Conservation (phyloP, 2,888 invertebrate genomes). For the Odontothrips loti region DNA sequence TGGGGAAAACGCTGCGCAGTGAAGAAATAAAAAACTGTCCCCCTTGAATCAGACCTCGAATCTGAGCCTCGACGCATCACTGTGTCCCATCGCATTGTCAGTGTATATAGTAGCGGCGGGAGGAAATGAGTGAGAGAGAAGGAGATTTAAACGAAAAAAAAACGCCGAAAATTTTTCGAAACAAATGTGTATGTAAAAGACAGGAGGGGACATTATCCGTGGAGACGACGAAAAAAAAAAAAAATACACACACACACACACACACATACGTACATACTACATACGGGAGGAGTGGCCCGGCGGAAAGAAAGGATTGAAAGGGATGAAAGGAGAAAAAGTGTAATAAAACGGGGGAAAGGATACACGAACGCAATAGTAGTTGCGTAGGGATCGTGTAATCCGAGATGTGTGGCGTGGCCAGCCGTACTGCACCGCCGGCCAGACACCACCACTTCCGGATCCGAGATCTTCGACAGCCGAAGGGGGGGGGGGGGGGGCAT, state of each 20-base stretch:
- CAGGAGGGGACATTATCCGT: not conserved
- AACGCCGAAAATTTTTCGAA: conserved; percentile 2
- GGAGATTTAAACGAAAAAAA: not conserved
- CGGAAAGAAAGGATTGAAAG: conserved; percentile 17
- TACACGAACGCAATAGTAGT: not conserved
- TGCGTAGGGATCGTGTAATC: conserved; percentile 13
- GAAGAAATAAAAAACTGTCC: too few species aligned
- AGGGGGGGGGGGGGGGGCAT: too few species aligned
- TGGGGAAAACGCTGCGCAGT: not conserved
- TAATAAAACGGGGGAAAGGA: not conserved
- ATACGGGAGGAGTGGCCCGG: not conserved
- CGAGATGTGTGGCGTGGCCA: not conserved
- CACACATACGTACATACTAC: not conserved
- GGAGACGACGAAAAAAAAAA: too few species aligned
- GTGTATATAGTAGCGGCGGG: not conserved
- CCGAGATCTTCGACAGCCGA: too few species aligned
- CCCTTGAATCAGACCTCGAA: not conserved
- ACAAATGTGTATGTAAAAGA: not conserved
- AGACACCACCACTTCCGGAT: too few species aligned
- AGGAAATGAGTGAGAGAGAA: not conserved
- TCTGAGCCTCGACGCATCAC: not conserved
- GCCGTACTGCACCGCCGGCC: not conserved
- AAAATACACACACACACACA: too few species aligned
- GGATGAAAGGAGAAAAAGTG: not conserved
- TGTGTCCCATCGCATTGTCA: not conserved